phyloP scores from a whole-genome alignment of 2,797 vertebrate genomes.

The Acanthurus lineatus region DNA sequence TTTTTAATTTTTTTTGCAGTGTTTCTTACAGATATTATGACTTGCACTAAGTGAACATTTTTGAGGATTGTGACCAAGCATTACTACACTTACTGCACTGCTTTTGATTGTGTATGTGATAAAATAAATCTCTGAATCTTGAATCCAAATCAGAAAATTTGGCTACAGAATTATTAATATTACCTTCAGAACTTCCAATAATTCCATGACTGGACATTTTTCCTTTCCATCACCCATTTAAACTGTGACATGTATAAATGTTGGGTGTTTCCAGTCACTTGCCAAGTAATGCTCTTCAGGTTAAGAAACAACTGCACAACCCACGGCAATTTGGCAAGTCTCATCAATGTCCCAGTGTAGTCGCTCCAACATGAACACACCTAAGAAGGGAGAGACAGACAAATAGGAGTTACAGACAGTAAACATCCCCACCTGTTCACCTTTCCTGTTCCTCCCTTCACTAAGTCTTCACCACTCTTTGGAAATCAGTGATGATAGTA shows the following conservation, averaged over 20 bases:
- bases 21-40: not conserved
- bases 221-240: not conserved
- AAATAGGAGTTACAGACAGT: constrained; percentile 25
- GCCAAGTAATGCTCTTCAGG: constrained; percentile 11
- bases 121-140: not conserved
- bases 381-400: constrained; percentile 26
- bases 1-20: not conserved
- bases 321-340: constrained; percentile 17
- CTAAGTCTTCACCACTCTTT: constrained; percentile 23
- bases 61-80: not conserved
- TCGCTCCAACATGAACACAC: constrained; percentile 27
- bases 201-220: not conserved
- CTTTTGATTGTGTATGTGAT: not conserved
- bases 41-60: not conserved
- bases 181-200: not conserved
- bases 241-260: constrained; percentile 16
- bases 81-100: not conserved
- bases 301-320: constrained; percentile 12
- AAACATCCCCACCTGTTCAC: constrained; percentile 47
- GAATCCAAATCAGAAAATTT: no score
- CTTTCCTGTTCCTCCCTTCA: constrained; percentile 24
- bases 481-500: not conserved
- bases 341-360: constrained; percentile 17
- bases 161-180: not conserved
- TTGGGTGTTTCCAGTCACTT: constrained; percentile 24